These are phyloP conservation scores for Atherinosoma microstoma DNA, from an alignment of 2,797 vertebrate genomes.

Conservation along the genomic window DNA sequence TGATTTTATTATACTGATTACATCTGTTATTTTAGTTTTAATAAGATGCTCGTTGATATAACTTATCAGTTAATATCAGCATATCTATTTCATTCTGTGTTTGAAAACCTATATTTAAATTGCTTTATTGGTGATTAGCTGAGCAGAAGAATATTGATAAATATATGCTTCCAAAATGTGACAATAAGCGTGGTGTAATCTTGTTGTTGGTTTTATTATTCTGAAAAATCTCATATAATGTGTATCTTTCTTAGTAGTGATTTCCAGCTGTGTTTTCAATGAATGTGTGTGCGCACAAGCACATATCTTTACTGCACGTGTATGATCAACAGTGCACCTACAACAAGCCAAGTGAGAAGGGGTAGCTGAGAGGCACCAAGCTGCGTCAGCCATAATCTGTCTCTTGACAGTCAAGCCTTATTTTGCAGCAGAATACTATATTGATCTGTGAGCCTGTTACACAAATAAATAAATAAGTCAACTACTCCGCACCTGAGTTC, in stretches of 20 bases:
- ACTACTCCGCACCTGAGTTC: conserved; percentile 75
- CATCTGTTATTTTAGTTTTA: background rate
- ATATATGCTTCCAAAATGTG: background rate
- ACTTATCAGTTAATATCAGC: background rate
- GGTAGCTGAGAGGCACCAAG: conserved; percentile 50
- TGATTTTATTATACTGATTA: background rate
- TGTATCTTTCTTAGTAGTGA: conserved; percentile 5
- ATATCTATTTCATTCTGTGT: background rate
- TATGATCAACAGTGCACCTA: conserved; percentile 46
- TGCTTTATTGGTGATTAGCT: background rate
- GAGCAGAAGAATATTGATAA: background rate
- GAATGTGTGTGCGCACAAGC: background rate
- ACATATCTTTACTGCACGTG: conserved; percentile 8
- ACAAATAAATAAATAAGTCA: conserved; percentile 84
- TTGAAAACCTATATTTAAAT: background rate
- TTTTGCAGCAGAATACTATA: conserved; percentile 79
- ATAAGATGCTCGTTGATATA: background rate
- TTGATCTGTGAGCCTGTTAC: conserved; percentile 78
- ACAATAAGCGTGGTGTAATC: conserved; percentile 1
- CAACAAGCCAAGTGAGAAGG: conserved; percentile 40
- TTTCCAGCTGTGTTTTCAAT: conserved; percentile 9
- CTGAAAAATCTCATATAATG: conserved; percentile 10
- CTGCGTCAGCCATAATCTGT: conserved; percentile 70
- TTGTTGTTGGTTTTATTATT: background rate
- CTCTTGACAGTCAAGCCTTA: conserved; percentile 71